A percentile compares a stretch with the other conserved stretches of the same genome.
Conservation (phyloP, 2,113 vertebrate species). For the Otolemur garnettii region DNA sequence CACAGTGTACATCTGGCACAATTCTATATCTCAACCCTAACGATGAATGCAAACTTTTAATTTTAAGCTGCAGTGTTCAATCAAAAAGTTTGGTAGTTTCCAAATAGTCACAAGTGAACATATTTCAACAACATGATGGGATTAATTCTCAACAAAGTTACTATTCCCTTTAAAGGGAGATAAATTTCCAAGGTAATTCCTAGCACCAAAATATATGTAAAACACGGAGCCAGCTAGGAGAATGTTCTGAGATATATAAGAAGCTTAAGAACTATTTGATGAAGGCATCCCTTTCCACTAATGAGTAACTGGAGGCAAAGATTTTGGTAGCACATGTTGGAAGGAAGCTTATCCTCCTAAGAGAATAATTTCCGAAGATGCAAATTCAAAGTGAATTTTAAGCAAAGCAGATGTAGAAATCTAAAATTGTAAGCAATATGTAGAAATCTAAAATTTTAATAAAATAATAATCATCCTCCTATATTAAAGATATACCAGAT, state of each 20-base stretch:
- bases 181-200: background rate
- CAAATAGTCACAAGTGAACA: background rate
- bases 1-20: background rate
- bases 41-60: background rate
- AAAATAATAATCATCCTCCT: background rate
- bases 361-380: constrained; percentile 8
- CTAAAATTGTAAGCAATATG: constrained; percentile 40
- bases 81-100: background rate
- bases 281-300: background rate
- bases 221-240: background rate
- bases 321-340: background rate
- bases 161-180: background rate
- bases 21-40: background rate
- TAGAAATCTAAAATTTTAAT: constrained; percentile 43
- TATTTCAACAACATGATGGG: background rate
- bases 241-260: background rate
- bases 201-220: constrained; percentile 15
- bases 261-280: background rate
- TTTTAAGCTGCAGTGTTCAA: background rate
- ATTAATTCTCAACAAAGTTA: background rate
- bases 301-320: background rate
- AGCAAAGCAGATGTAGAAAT: constrained; percentile 11
- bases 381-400: constrained; percentile 44
- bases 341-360: background rate
- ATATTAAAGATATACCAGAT: background rate